Evolutionary conservation across 2,113 vertebrate genomes (phyloP).

Genomic region (Budorcas taxicolor): DNA sequence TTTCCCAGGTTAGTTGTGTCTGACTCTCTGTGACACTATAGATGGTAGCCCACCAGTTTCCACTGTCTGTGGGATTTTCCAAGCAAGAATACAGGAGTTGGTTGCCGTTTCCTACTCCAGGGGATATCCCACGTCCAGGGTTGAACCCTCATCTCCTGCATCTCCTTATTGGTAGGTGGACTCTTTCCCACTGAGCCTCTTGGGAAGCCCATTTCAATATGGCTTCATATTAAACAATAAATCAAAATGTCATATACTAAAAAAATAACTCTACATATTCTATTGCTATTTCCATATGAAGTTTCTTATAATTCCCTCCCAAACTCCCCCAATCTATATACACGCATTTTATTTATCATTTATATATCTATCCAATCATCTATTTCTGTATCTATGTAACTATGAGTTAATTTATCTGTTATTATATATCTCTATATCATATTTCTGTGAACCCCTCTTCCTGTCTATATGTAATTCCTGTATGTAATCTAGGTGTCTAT

Average conservation of each 20-base stretch:
- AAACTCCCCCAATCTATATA: neutral
- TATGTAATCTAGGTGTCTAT: neutral
- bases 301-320: neutral
- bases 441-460: neutral
- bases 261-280: neutral
- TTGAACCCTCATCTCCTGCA: accelerated
- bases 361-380: neutral
- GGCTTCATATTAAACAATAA: neutral
- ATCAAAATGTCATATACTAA: neutral
- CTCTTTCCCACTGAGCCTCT: neutral
- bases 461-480: neutral
- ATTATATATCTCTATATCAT: neutral
- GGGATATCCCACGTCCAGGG: neutral
- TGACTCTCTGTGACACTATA: neutral
- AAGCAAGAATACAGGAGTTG: neutral
- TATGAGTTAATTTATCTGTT: neutral
- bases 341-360: neutral
- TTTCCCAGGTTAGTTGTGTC: neutral
- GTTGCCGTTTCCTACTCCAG: neutral
- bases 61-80: neutral
- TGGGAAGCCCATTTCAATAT: neutral
- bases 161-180: neutral
- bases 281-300: neutral
- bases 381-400: neutral
- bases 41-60: neutral